phyloP scores from a whole-genome alignment of 2,113 vertebrate species.

The Chitala chitala region DNA sequence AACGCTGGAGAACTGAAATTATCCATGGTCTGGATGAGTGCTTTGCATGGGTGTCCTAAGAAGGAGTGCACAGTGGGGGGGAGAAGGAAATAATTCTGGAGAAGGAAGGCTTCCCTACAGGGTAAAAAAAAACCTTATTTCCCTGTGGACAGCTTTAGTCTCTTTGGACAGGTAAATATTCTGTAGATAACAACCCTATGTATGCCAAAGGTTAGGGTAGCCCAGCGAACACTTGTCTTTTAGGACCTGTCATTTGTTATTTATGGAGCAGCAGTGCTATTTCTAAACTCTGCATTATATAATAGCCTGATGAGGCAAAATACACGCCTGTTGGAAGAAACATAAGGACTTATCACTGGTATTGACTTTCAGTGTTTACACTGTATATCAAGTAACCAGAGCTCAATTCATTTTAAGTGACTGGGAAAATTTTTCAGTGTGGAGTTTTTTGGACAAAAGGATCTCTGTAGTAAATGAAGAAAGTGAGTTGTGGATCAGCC shows the following conservation, averaged over 20 bases:
- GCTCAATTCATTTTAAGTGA: background rate
- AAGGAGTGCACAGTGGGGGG: background rate
- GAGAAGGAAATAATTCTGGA: background rate
- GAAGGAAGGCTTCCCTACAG: too few relatives aligned
- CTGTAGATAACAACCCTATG: too few relatives aligned
- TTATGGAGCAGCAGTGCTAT: too few relatives aligned
- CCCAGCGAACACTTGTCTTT: too few relatives aligned
- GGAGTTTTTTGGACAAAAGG: background rate
- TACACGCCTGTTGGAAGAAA: background rate
- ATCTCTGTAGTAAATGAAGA: background rate
- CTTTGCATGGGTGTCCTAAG: conserved; percentile 3
- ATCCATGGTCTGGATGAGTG: conserved; percentile 52
- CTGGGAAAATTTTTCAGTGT: background rate
- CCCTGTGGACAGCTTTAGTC: too few relatives aligned
- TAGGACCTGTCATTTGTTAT: too few relatives aligned
- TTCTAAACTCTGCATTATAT: too few relatives aligned
- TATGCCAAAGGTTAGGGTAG: too few relatives aligned
- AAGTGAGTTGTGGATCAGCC: background rate
- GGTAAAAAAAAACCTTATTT: too few relatives aligned
- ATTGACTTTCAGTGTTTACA: background rate
- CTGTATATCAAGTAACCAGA: background rate
- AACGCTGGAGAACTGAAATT: conserved; percentile 59
- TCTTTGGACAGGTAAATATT: too few relatives aligned
- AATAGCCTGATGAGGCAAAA: background rate
- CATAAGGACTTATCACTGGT: background rate